Evolutionary conservation across 2,888 invertebrate genomes (phyloP), one percentile per base, ranked within the genome.

Genomic region (Xylota segnis): DNA sequence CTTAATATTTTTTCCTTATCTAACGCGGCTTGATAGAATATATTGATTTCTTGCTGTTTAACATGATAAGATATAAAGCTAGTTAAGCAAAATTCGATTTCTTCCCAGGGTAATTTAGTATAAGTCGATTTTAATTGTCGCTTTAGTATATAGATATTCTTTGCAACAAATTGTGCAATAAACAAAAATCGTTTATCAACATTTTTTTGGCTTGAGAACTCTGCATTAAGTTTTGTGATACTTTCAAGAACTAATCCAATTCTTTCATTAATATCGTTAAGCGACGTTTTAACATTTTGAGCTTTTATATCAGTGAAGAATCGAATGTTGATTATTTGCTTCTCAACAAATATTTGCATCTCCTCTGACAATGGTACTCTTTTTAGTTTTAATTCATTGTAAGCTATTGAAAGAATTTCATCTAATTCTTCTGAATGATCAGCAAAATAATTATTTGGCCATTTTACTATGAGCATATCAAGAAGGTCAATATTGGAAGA

Each of bases 71-170:
- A 83, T 56, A 89, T 45, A 77, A 88, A 89, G 65, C 66, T 61
- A 14, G 88, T 18, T 37, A 89, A 76, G 74, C 87, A 89, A 82
- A 89, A 89, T 59, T 89, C 89, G 1, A 89, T 88, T 87, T 89
- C 89, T 72, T 89, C 89, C 89, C 89, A 89, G 12, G 89, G 89
- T 56, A 89, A 45, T 45, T 34, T 75, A 34, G 79, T 68, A 56
- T 89, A 89, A 0, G 88, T 89, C 27, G 68, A 78, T 78, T 88
- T 89, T 23, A 89, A 61, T 32, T 87, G 86, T 32, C 71, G 65
- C 50, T 89, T 89, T 40, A 89, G 66, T 16, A 88, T 29, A 59
- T 82, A 59, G 54, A 89, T 79, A 77, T 88, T 89, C 72, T 84
- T 63, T 18, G 65, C 65, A 18, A 77, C 40, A 16, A 54, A 75